Evolutionary conservation across 2,797 vertebrate species (phyloP), one percentile per base, ranked within the genome.

Genomic region (Sebastes cheni): DNA sequence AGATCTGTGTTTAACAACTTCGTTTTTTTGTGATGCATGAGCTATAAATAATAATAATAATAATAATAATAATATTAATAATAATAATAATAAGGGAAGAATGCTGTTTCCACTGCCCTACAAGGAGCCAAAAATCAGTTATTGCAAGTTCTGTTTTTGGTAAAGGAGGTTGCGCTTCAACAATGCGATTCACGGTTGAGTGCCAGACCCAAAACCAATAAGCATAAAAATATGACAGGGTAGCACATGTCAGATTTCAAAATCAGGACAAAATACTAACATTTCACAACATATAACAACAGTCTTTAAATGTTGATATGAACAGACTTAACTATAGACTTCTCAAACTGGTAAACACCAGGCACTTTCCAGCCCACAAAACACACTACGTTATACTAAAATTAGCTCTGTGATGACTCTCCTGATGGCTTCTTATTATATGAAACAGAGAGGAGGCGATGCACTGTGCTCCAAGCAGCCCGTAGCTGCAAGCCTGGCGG

Each of bases 391-490:
- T 59, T 4, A 10, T 8, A 7, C 75, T 84, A 85, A 87, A 82
- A 87, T 67, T 58, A 82, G 56, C 50, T 5, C 56, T 2, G 29
- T 36, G 69, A 77, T 72, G 78, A 32, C 67, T 82, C 72, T 82
- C 54, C 75, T 64, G 72, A 72, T 80, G 65, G 75, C 70, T 42
- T 79, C 54, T 30, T 59, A 75, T 72, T 6, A 69, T 66, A 76
- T 82, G 79, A 75, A 84, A 71, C 62, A 75, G 72, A 75, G 23
- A 58, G 54, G 7, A 71, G 39, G 9, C 62, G 70, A 27, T 25
- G 60, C 29, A 2, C 14, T 22, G 74, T 0, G 13, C 69, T 61
- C 62, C 11, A 50, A 69, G 66, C 52, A 46, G 65, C 60, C 12
- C 32, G 36, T 30, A 30, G 83, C 79, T 74, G 54, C 68, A 61